Evolutionary conservation across 2,113 vertebrate genomes (phyloP), one percentile per base, ranked within the genome.

Genomic region (Hepsetus odoe): DNA sequence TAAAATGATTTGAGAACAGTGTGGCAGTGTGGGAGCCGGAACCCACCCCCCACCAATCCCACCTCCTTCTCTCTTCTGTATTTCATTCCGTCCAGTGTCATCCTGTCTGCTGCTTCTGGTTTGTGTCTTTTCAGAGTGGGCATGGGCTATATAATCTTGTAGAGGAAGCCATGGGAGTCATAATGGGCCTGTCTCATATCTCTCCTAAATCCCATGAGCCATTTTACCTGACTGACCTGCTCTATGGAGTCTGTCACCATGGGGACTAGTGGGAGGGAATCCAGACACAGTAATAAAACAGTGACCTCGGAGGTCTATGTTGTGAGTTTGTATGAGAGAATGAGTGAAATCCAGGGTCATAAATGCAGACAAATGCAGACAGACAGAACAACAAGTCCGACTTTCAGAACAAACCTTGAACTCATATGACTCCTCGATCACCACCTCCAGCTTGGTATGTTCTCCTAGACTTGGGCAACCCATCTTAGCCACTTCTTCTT

Each of bases 381-480:
- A 33, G 0, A 32, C 14, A 51, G 51, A n/a, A 53, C 26, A 65
- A 12, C n/a, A 11, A 26, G 61, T 16, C 24, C 5, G 28, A 26
- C 14, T 51, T 56, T 72, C 28, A 58, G 13, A 40, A 56, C 20
- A 86, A 87, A 93, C 93, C 92, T 94, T 94, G 82, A 94, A 94
- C 67, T 94, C 93, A 33, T 94, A 94, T 0, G 93, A 94, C 82
- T 94, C 93, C 80, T 94, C 93, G 24, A 94, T 94, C 67, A 94
- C 90, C 67, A 94, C 91, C 76, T 94, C 93, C 83, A 94, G 87
- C 72, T 87, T 92, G 5, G 89, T 92, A 86, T 94, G 91, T 66
- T 94, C 93, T 26, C 93, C 93, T 77, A 94, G 86, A 79, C 85
- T 85, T 18, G 93, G 93, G 40, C 92, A 94, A 35, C 93, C 93